These are phyloP conservation scores for Pecten maximus DNA, from an alignment of 2,888 invertebrate species.

Conservation along the genomic window DNA sequence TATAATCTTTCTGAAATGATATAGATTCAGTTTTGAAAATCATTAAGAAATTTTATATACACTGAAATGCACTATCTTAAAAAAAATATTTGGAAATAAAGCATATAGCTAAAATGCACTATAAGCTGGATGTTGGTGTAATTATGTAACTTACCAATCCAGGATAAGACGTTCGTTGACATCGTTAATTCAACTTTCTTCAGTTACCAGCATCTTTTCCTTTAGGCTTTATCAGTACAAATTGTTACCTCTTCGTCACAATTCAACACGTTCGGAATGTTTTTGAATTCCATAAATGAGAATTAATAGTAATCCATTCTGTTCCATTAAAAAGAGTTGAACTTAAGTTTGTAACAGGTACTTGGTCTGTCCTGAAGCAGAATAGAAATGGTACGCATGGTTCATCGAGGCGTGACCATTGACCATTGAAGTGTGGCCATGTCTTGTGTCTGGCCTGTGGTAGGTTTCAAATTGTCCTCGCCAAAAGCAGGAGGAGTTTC, in stretches of 20 bases:
- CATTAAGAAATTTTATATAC: too few species aligned
- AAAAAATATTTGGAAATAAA: too few species aligned
- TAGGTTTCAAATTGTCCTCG: slow-evolving; percentile 10
- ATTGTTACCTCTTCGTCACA: background rate
- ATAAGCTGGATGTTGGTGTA: too few species aligned
- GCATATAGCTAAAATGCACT: too few species aligned
- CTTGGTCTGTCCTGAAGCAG: background rate
- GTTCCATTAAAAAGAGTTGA: background rate
- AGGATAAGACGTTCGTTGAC: background rate
- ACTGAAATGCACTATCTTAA: too few species aligned
- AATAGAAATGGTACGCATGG: background rate
- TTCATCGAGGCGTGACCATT: background rate
- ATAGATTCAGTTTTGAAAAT: too few species aligned
- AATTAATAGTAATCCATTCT: slow-evolving; percentile 18
- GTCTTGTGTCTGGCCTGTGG: slow-evolving; percentile 14
- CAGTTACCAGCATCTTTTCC: background rate
- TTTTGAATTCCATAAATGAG: background rate
- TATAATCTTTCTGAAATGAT: too few species aligned
- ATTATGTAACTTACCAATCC: background rate
- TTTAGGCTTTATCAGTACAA: background rate
- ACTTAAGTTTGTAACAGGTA: background rate
- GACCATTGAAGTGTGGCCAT: slow-evolving; percentile 4
- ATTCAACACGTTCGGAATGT: background rate
- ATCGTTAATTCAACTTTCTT: background rate
- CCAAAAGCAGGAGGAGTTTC: slow-evolving; percentile 16